Evolutionary conservation across 2,113 vertebrate species (phyloP), one percentile per base, ranked within the genome.

Genomic region (Esox niger): DNA sequence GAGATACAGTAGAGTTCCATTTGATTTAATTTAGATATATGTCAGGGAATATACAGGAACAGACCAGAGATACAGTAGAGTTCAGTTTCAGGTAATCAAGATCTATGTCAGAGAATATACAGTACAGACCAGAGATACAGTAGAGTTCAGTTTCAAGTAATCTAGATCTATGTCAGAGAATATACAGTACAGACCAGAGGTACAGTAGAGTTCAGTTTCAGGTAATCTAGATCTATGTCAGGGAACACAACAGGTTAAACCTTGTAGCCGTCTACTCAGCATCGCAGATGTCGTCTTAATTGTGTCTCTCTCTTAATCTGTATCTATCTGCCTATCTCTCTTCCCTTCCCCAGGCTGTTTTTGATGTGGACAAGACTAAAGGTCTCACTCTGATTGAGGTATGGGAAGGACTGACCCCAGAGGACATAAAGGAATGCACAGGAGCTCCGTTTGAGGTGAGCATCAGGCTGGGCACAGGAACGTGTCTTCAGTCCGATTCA

Each of bases 321-420:
- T 15, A 9, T 1, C 11, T 43, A 2, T 4, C 4, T 38, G 10
- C 15, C 0, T 38, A 0, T 38, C 35, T 15, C 13, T 38, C 13
- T 38, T 13, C 11, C 54, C 59, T 56, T 47, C 46, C 23, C 33
- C 79, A 99, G 96, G 95, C 94, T 6, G 96, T 99, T 65, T 99
- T 98, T 91, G 95, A 98, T 32, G 95, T 98, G 78, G 93, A 98
- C 86, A 93, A 87, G 78, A 91, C 92, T 66, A 95, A 93, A 66
- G 96, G 96, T 11, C 88, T 99, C 80, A 97, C 92, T 10, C 91
- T 99, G 76, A 93, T 94, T 49, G 96, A 98, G 86, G 85, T 99
- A 67, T 96, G 91, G 92, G 95, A 97, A 85, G 95, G 93, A 25
- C 84, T 98, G 70, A 92, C 94, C 2, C 88, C 95, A 38, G 95